phyloP scores from a whole-genome alignment of 2,888 invertebrate genomes.

The Willowsia nigromaculata region DNA sequence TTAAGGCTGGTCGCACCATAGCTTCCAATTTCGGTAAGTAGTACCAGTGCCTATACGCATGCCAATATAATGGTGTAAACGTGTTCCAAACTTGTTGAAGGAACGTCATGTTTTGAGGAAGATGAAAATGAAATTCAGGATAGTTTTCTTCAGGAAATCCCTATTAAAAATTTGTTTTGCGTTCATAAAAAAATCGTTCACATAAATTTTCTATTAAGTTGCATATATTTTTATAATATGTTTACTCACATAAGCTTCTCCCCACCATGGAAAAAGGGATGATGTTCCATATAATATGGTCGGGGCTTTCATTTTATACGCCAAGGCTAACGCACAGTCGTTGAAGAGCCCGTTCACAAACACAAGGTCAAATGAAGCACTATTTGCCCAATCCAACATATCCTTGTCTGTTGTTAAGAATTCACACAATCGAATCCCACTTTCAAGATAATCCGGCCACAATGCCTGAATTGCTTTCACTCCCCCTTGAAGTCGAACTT shows the following conservation, averaged over 20 bases:
- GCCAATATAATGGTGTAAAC: conserved; percentile 63
- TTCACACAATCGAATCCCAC: conserved; percentile 48
- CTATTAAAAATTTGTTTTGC: neutral
- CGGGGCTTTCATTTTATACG: conserved; percentile 60
- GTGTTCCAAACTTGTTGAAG: conserved; percentile 67
- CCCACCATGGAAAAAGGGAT: conserved; percentile 68
- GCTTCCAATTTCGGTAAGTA: conserved; percentile 72
- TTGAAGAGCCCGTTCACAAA: conserved; percentile 67
- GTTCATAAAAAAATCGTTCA: neutral
- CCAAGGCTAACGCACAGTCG: conserved; percentile 69
- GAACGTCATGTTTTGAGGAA: conserved; percentile 71
- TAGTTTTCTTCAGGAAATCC: conserved; percentile 63
- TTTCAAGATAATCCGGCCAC: conserved; percentile 56
- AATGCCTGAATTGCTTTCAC: conserved; percentile 29
- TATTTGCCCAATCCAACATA: conserved; percentile 55
- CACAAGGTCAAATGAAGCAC: conserved; percentile 64
- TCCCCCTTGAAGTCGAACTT: conserved; percentile 47
- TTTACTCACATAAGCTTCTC: conserved; percentile 56
- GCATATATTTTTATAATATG: neutral
- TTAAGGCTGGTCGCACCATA: conserved; percentile 54
- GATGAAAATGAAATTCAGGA: conserved; percentile 64
- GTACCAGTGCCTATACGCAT: conserved; percentile 38
- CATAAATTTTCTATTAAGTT: neutral
- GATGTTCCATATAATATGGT: conserved; percentile 60
- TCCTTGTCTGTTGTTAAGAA: conserved; percentile 41